Evolutionary conservation across 2,797 vertebrate species (phyloP).

Genomic region (Malacoraja senta): DNA sequence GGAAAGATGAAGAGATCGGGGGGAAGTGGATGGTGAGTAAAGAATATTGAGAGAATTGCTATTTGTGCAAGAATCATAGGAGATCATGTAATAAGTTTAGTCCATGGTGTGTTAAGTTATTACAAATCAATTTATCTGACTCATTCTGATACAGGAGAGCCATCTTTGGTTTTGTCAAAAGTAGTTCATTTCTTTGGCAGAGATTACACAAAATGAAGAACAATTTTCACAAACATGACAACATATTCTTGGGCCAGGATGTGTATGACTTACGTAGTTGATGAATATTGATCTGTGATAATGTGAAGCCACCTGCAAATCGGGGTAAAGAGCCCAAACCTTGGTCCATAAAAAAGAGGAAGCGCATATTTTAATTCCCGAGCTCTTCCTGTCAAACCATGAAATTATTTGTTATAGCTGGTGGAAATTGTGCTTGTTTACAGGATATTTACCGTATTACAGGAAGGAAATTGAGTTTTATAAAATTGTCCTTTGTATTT

Average conservation of each 20-base stretch:
- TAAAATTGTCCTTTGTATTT: constrained; percentile 41
- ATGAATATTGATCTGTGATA: not conserved
- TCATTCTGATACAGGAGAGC: not conserved
- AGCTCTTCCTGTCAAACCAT: constrained; percentile 54
- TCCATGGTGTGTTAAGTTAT: not conserved
- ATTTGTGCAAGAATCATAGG: not conserved
- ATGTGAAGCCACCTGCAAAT: constrained; percentile 46
- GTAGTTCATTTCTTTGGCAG: not conserved
- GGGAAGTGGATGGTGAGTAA: no score
- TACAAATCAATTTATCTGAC: not conserved
- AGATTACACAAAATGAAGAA: no score
- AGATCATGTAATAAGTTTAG: not conserved
- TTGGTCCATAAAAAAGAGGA: constrained; percentile 36
- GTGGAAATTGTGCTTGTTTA: constrained; percentile 50
- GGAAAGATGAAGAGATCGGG: not conserved
- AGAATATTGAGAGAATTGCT: not conserved
- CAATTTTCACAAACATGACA: not conserved
- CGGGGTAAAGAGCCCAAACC: constrained; percentile 48
- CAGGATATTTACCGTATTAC: constrained; percentile 58
- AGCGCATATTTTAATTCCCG: constrained; percentile 29
- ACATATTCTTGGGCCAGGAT: not conserved
- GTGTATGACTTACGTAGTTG: not conserved
- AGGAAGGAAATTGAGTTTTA: constrained; percentile 64
- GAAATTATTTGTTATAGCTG: constrained; percentile 46
- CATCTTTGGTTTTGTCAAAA: not conserved